Conservation (phyloP, 2,797 vertebrate genomes). For the Oreortyx pictus region DNA sequence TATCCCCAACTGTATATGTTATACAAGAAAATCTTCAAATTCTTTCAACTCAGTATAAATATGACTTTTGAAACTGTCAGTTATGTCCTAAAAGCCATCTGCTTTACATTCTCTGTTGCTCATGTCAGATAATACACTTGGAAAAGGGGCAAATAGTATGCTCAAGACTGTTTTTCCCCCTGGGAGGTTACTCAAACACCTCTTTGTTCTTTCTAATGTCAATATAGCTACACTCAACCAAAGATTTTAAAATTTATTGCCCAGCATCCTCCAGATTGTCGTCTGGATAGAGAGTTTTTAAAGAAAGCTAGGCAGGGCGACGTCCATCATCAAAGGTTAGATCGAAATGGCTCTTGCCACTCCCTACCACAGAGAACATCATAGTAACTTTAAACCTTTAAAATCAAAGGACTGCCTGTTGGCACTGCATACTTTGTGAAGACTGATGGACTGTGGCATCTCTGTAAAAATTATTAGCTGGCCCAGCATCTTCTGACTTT, state of each 20-base stretch:
- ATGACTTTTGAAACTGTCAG: background rate
- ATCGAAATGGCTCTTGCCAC: background rate
- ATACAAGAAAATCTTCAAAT: slow-evolving; percentile 3
- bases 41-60: background rate
- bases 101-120: background rate
- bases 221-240: background rate
- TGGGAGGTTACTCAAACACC: background rate
- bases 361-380: background rate
- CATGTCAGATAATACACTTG: background rate
- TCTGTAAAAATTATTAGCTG: background rate
- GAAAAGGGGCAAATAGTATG: background rate
- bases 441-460: background rate
- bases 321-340: background rate
- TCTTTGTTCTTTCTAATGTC: background rate
- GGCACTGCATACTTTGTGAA: background rate
- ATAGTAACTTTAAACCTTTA: background rate
- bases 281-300: background rate
- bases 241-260: background rate
- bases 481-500: background rate
- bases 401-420: background rate
- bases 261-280: background rate
- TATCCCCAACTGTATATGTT: background rate
- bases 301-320: background rate
- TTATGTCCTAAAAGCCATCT: background rate
- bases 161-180: background rate